Evolutionary conservation across 2,888 invertebrate genomes (phyloP), one percentile per base, ranked within the genome.

Genomic region (Penaeus monodon): DNA sequence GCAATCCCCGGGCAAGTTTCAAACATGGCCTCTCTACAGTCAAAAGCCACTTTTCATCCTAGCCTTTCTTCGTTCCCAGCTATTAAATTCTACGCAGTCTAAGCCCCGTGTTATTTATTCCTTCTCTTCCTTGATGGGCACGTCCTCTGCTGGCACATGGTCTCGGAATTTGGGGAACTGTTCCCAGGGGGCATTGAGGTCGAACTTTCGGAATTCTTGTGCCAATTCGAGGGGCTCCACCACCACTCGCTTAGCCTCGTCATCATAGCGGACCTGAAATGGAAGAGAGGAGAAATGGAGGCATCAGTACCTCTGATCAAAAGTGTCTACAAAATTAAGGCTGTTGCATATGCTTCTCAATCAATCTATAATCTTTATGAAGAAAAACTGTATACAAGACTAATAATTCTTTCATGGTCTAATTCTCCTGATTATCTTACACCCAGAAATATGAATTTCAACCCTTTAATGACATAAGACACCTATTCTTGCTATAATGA

Each of bases 201-300:
- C 99, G 93, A 99, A 99, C 92, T 97, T 96, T 84, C 99, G 94
- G 93, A 98, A 99, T 93, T 99, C 99, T 93, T 99, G 99, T 0
- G 99, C 95, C 92, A 99, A 93, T 93, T 99, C 99, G 84, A 99
- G 92, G 0, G 99, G 99, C 92, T 99, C 99, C 82, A 97, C 95
- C 1, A 99, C 99, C 6, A 99, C 97, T 88, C 99, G 95, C 92
- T 97, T 97, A 92, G 96, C 96, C 93, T 99, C 99, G 92, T 99
- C 99, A 93, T 99, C 99, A 92, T 99, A 99, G 86, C 99, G 96
- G 33, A 97, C 94, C 96, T 96, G 91, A 64, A 92, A 91, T 81
- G 90, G 57, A 88, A 33, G 14, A 73, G 57, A 29, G 38, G 24
- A n/a, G 79, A 29, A 49, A 22, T 22, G 49, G 24, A 22, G 66